Evolutionary conservation across 2,797 vertebrate species (phyloP), one percentile per base, ranked within the genome.

Genomic region (Tragopan temminckii): DNA sequence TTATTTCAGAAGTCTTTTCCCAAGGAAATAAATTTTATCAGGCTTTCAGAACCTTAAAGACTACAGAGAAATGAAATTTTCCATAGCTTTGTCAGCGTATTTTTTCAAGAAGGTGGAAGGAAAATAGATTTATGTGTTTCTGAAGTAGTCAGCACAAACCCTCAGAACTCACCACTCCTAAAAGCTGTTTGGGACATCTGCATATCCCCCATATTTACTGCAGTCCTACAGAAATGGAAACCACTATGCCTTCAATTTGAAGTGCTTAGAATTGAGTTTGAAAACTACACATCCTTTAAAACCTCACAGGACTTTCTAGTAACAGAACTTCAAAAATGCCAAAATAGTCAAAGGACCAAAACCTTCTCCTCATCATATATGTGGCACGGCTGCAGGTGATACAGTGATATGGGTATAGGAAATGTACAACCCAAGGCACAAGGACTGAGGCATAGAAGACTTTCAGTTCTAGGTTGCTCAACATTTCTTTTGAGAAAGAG

Each of bases 291-390:
- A 24, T 63, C 4, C 31, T 36, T 48, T 57, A 61, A 91, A 89
- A 68, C 31, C 13, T 48, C 50, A 50, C 20, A 71, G 13, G 15
- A 46, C 23, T 48, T 43, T 57, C 33, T 29, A 36, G 18, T 15
- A 48, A 63, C 20, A 35, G n/a, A 80, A 75, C 29, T 71, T 90
- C 57, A 31, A 67, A 77, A 67, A 63, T 13, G 7, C 27, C 43
- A 29, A 31, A 86, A 31, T 18, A 71, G 14, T 4, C 5, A 13
- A 68, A 76, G 55, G 63, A 63, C 38, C 15, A 18, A 74, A 74
- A n/a, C 25, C 58, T 57, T 27, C 20, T 12, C 61, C 53, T 38
- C 12, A 3, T 5, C 7, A 10, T 0, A 1, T 10, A 18, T 3
- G 18, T 52, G 25, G 43, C 46, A 31, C 70, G 67, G 31, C 61